Base-by-base conservation (phyloP, 1,140 invertebrate genomes). In the Lordiphosa stackelbergi region DNA sequence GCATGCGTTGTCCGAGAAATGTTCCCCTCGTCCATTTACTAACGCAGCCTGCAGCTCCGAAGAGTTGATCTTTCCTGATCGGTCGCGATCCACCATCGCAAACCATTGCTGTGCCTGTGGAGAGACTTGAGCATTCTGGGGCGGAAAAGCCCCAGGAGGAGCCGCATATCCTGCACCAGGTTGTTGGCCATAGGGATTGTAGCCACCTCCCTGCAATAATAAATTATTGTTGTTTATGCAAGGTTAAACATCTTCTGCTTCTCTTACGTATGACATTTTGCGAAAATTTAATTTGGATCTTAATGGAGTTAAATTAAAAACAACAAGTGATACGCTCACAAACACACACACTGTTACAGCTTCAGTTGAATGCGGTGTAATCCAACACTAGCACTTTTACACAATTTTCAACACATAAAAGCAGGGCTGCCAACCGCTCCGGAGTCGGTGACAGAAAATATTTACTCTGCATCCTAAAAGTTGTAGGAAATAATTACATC, bases 1-100 rank as follows among this genome's bases (percentile, higher is more conserved):
- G 87, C 95, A 97, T 31, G 95, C 94, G 63, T 92, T 93, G 56
- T 95, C 92, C 38, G 95, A 96, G 85, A 97, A 97, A 58, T 92
- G 92, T 55, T 94, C 91, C 19, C 95, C 95, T 88, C 96, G 94
- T 28, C 93, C 95, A 90, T 96, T 97, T 5, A 95, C 92, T 3
- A 97, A 89, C 4, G 95, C 95, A 5, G 91, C 88, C 87, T 94
- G 92, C n/a, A 97, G 88, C 89, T 97, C 96, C 9, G 74, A 54
- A 7, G 94, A 91, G 58, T 92, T 92, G 43, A 97, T 97, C 84
- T 92, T 91, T n/a, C 95, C 95, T 49, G 94, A 96, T 16, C 90
- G 88, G 86, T 96, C 95, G 62, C 89, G 90, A 75, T 97, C 95
- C 7, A 96, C 95, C 31, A 93, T 90, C n/a, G 85, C 73, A 84